A percentile compares a stretch with the other conserved stretches of the same genome.
Evolutionary conservation across 2,113 vertebrate species (phyloP).

Genomic region (Heptranchias perlo): DNA sequence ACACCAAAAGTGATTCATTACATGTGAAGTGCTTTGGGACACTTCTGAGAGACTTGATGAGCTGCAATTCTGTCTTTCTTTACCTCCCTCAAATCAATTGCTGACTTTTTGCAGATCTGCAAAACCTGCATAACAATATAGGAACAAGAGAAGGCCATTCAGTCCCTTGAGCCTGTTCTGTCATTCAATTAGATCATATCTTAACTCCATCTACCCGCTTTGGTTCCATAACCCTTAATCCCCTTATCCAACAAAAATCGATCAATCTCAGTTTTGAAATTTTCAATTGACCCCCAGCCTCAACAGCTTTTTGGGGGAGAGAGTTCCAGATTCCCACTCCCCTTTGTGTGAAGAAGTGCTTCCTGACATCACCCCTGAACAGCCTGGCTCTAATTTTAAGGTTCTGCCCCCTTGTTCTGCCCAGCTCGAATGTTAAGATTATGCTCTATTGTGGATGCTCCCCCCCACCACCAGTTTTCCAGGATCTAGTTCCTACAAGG

Average conservation of each 20-base stretch:
- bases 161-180: background rate
- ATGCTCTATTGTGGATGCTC: no score
- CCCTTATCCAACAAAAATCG: background rate
- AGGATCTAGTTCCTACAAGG: no score
- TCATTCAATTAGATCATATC: background rate
- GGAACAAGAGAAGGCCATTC: background rate
- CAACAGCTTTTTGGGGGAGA: background rate
- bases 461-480: no score
- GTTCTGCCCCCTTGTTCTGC: no score
- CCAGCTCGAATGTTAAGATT: no score
- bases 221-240: background rate
- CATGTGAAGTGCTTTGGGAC: no score
- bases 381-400: no score
- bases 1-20: background rate
- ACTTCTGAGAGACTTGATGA: no score
- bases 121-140: background rate
- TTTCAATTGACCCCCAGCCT: background rate
- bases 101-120: background rate
- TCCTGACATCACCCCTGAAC: no score
- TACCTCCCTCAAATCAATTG: no score
- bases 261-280: no score
- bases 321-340: background rate
- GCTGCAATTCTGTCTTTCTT: no score
- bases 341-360: background rate
- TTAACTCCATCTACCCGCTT: background rate